phyloP scores from a whole-genome alignment of 2,888 invertebrate genomes.

The Lissonota sp. region DNA sequence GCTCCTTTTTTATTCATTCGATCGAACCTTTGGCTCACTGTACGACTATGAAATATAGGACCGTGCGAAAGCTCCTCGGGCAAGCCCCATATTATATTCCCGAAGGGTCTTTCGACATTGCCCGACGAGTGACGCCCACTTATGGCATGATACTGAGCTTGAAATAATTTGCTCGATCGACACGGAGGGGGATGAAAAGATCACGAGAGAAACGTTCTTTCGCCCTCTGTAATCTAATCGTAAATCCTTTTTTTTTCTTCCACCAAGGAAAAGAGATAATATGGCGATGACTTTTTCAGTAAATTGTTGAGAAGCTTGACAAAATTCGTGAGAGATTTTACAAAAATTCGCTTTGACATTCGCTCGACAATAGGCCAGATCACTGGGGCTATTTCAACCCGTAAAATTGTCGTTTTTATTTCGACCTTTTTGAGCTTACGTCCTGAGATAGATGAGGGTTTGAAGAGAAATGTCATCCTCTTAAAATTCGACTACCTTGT shows the following conservation, averaged over 20 bases:
- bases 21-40: slow-evolving; percentile 40
- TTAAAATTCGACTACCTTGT: too few species aligned
- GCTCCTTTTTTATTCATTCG: slow-evolving; percentile 58
- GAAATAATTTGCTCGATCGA: slow-evolving; percentile 50
- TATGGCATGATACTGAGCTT: slow-evolving; percentile 60
- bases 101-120: slow-evolving; percentile 51
- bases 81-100: slow-evolving; percentile 40
- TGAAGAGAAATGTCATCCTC: too few species aligned
- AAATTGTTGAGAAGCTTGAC: neutral
- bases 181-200: slow-evolving; percentile 13
- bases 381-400: slow-evolving; percentile 13
- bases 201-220: slow-evolving; percentile 28
- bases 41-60: neutral
- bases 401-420: neutral
- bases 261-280: neutral
- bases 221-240: slow-evolving; percentile 13
- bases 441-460: too few species aligned
- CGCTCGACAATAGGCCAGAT: neutral
- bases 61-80: slow-evolving; percentile 11
- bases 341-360: neutral
- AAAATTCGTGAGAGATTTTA: neutral
- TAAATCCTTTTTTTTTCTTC: slow-evolving; percentile 22
- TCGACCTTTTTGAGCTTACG: too few species aligned
- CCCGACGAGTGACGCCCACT: slow-evolving; percentile 62
- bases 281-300: neutral